A percentile compares a stretch with the other conserved stretches of the same genome.
These are phyloP conservation scores for Drepana arcuata DNA, from an alignment of 1,140 invertebrate genomes.

Conservation along the genomic window DNA sequence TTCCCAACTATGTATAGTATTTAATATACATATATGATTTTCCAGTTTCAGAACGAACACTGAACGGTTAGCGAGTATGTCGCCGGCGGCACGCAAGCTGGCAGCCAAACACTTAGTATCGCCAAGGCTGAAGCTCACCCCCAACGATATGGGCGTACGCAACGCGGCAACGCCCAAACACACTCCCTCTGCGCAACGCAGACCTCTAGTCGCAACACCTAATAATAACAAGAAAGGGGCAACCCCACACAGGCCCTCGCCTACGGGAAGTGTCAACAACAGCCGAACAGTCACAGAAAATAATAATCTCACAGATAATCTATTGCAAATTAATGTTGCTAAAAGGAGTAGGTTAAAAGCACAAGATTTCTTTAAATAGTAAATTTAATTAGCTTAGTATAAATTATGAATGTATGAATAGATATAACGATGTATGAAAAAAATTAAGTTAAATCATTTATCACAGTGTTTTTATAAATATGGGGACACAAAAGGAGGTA, in stretches of 20 bases:
- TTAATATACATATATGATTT: no score
- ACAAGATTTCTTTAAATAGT: constrained; percentile 74
- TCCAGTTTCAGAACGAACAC: constrained; percentile 75
- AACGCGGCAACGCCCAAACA: constrained; percentile 57
- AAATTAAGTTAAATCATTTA: no score
- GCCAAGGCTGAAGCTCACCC: constrained; percentile 56
- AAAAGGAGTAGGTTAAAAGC: constrained; percentile 74
- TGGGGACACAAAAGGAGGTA: no score
- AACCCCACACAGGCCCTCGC: constrained; percentile 9
- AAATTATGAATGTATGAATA: no score
- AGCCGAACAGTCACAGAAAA: constrained; percentile 21
- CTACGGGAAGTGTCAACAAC: constrained; percentile 24
- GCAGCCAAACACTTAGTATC: constrained; percentile 73
- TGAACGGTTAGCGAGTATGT: constrained; percentile 91
- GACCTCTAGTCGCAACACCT: constrained; percentile 44
- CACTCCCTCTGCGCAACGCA: constrained; percentile 48
- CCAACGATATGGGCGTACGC: constrained; percentile 46
- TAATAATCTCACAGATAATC: constrained; percentile 81
- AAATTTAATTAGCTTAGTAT: no score
- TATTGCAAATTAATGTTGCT: constrained; percentile 81
- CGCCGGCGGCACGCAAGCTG: constrained; percentile 91
- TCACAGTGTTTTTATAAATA: no score
- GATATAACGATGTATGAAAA: no score
- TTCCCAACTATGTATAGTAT: no score
- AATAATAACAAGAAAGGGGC: constrained; percentile 18